Base-by-base conservation (phyloP, 2,113 vertebrate genomes). In the Cavia porcellus region DNA sequence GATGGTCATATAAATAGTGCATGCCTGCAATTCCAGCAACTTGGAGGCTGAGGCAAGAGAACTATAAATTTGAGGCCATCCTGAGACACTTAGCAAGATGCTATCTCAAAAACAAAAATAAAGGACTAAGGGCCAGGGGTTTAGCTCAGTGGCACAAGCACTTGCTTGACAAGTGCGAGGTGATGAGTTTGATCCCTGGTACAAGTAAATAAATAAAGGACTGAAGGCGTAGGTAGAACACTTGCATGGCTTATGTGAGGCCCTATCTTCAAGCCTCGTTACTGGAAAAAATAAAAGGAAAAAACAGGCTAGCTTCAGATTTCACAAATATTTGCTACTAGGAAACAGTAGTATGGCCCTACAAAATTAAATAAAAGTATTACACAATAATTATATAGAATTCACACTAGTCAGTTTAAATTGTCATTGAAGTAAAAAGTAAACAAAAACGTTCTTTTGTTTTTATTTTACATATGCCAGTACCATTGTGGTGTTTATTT, bases 351-450 rank as follows among this genome's bases (percentile, higher is more conserved):
- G 55, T 92, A 66, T 7, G n/a, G 42, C 42, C 45, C 32, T 62
- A 64, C 62, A 70, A 92, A 94, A 72, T 89, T 0, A 72, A 95
- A 74, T 88, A 28, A 50, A 90, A 85, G 15, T 64, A 38, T 38
- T 25, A 82, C 19, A 32, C 15, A 86, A 45, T 86, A 89, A 84
- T 32, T 50, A 4, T 38, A 83, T 20, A 75, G 20, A 86, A 38
- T 1, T 87, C 30, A 92, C 50, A 84, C 28, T 50, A 55, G 19
- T 82, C 68, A 38, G 20, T 70, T 70, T 15, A 90, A 92, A 45
- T 86, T 72, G 57, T 85, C 64, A 81, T 7, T 62, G 86, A 90
- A 81, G 25, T 81, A 62, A 89, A 90, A 82, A 86, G 30, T 20
- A 50, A 55, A 52, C 35, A 81, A 81, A 57, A 81, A 55, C 5